These are phyloP conservation scores for Aplochiton taeniatus DNA, from an alignment of 2,797 vertebrate species.

Conservation along the genomic window DNA sequence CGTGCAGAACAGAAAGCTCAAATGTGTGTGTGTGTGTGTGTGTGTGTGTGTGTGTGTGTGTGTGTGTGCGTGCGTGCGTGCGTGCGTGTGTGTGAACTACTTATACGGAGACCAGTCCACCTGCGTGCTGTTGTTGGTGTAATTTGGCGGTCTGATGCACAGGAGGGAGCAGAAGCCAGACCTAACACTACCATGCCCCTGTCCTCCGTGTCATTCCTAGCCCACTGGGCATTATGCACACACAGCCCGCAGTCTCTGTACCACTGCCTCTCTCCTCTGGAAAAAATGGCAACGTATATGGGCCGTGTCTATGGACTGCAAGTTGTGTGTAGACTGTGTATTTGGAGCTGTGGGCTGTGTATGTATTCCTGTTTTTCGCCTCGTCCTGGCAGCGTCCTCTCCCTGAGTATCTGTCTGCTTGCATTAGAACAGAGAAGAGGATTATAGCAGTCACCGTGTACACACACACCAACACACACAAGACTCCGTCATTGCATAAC, in stretches of 20 bases:
- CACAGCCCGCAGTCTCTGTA: neutral
- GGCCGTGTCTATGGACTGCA: neutral
- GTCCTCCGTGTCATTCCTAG: too few relatives aligned
- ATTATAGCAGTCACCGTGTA: constrained; percentile 53
- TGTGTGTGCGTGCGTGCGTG: neutral
- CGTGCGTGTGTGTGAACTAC: too few relatives aligned
- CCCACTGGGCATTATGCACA: too few relatives aligned
- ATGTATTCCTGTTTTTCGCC: constrained; percentile 9
- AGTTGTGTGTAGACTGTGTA: neutral
- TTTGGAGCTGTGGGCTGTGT: constrained; percentile 7
- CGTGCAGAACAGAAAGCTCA: neutral
- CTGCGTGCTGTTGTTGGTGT: constrained; percentile 51
- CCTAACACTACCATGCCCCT: constrained; percentile 28
- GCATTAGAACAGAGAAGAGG: constrained; percentile 66
- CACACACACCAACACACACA: constrained; percentile 26
- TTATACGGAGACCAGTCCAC: constrained; percentile 32
- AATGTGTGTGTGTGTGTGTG: neutral
- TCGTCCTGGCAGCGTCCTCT: constrained; percentile 35
- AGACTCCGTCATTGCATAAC: constrained; percentile 43
- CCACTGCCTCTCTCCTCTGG: constrained; percentile 11
- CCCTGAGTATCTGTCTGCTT: constrained; percentile 59
- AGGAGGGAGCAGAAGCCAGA: constrained; percentile 20
- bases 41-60: constrained; percentile 33
- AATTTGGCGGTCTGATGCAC: constrained; percentile 46
- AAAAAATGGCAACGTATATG: neutral